Percentiles rank a stretch among this genome's conserved stretches.
Evolutionary conservation across 2,113 vertebrate genomes (phyloP).

Genomic region (Sitta europaea): DNA sequence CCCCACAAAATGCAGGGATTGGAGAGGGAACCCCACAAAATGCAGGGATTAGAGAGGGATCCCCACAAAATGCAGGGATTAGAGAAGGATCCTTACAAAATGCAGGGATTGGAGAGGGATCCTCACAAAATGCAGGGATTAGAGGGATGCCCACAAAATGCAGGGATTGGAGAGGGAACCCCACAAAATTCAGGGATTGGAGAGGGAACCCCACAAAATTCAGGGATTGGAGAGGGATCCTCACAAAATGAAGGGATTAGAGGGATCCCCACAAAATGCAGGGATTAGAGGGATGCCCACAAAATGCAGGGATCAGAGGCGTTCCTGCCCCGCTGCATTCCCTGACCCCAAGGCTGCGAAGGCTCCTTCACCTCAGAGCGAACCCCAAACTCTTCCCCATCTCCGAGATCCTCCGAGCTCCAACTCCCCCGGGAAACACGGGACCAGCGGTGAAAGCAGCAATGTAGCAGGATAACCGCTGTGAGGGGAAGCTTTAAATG

Average conservation of each 20-base stretch:
- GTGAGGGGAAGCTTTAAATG: rapidly evolving
- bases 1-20: not conserved
- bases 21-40: not conserved
- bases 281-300: not conserved
- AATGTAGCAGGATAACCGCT: rapidly evolving
- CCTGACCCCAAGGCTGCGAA: not conserved
- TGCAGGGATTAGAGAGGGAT: not conserved
- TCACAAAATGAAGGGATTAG: not conserved
- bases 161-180: not conserved
- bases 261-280: not conserved
- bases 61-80: not conserved
- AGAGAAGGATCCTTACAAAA: not conserved
- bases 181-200: not conserved
- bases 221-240: not conserved
- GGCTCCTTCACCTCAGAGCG: not conserved
- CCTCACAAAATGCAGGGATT: not conserved
- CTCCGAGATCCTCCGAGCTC: not conserved
- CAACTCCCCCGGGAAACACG: rapidly evolving
- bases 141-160: not conserved
- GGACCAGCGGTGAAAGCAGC: rapidly evolving
- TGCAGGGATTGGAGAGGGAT: not conserved
- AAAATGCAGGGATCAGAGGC: rapidly evolving
- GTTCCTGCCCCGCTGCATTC: rapidly evolving
- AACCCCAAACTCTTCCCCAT: not conserved
- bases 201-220: too few relatives aligned